Evolutionary conservation across 2,113 vertebrate species (phyloP), one percentile per base, ranked within the genome.

Genomic region (Diglossa brunneiventris): DNA sequence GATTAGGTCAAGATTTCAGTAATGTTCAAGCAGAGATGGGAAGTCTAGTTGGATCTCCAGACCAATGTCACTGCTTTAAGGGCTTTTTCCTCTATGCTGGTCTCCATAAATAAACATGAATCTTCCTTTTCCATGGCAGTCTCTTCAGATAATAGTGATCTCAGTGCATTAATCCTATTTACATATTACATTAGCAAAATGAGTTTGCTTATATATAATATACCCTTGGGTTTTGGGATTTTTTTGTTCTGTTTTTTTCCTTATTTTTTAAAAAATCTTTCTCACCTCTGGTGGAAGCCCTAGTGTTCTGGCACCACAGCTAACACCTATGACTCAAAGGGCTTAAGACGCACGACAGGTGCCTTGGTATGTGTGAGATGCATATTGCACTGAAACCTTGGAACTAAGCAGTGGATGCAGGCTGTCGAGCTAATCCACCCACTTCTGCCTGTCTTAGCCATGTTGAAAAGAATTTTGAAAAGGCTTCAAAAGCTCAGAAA

Each of bases 361-460:
- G 70, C 74, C 59, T 53, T 56, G 44, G 30, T 85, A 67, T 2
- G 6, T 58, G 46, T 1, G 16, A 86, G 85, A 42, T 92, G 55
- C 26, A 17, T 53, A 27, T 90, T 85, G 82, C 84, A 50, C 63
- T 56, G 74, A 90, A 91, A 58, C 61, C 75, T 90, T 90, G 88
- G 58, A 92, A 47, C 41, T 22, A n/a, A 86, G 79, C 18, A 37
- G 46, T 85, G 79, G 83, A 69, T 95, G 79, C 90, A 83, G 86
- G 68, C 68, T 92, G 95, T 93, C 4, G 15, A 92, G 67, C 68
- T 86, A 56, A 78, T 86, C 90, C 83, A 39, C 94, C 79, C 73
- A 89, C 90, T 88, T 83, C 75, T 95, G 67, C 94, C 90, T 93
- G 30, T 75, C 81, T 89, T 66, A 93, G 77, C 79, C 83, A 74